Conservation (phyloP, 2,888 invertebrate species). For the Hemaris fuciformis region DNA sequence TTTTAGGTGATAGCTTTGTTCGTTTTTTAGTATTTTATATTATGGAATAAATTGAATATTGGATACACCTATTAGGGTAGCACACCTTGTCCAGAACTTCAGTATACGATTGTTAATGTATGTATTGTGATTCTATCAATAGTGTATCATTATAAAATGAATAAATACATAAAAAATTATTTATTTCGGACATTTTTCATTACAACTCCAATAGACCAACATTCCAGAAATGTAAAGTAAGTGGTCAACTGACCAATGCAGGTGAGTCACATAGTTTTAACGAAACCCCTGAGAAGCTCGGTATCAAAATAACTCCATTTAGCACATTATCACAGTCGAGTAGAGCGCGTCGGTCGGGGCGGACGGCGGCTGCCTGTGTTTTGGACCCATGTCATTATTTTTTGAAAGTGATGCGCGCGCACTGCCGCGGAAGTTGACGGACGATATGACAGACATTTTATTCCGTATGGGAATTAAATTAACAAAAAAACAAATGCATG, state of each 20-base stretch:
- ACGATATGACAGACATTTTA: not conserved
- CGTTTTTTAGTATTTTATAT: too few relatives aligned
- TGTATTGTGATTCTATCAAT: too few relatives aligned
- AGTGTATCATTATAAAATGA: too few relatives aligned
- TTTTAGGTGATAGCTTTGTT: too few relatives aligned
- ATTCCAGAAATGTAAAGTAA: not conserved
- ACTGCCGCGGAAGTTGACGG: not conserved
- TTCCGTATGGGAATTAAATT: constrained; percentile 7
- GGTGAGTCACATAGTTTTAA: not conserved
- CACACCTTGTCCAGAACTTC: not conserved
- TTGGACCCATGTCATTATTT: not conserved
- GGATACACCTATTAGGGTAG: too few relatives aligned
- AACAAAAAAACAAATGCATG: not conserved
- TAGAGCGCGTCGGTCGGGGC: not conserved
- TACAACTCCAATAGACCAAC: too few relatives aligned
- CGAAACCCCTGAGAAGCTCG: not conserved
- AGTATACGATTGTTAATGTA: too few relatives aligned
- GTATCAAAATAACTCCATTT: not conserved
- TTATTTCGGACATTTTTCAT: too few relatives aligned
- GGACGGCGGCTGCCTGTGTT: not conserved
- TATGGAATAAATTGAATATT: too few relatives aligned
- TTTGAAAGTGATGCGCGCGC: not conserved
- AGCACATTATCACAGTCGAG: not conserved
- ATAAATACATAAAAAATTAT: too few relatives aligned
- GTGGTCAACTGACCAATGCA: not conserved